Base-by-base conservation (phyloP, 2,888 invertebrate genomes). In the Xanthorhoe spadicearia region DNA sequence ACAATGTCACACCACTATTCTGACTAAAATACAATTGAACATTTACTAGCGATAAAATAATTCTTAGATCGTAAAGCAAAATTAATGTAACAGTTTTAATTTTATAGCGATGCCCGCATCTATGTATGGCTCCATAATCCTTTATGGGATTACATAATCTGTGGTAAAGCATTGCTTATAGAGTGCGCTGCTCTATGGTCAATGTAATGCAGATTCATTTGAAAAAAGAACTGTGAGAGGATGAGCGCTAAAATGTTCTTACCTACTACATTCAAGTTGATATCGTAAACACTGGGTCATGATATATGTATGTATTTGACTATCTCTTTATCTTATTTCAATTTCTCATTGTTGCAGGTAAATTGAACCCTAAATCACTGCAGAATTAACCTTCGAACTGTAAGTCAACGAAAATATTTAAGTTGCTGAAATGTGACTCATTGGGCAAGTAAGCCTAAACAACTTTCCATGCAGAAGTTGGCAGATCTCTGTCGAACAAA, bases 91-190 rank as follows among this genome's bases (percentile, higher is more conserved):
- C 80, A 81, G 81, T 85, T 82, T 77, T 83, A 77, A 85, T 85
- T 88, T 90, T 86, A 90, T 82, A 77, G 79, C 74, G 63, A 76
- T 66, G 74, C 92, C 91, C 91, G 92, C 91, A 80, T 83, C 67
- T 69, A 64, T 57, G 68, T 62, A 64, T 69, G 62, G 61, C 59
- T 61, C 68, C 68, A 69, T 78, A 78, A 77, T 76, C 77, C 80
- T 79, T 79, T 77, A 72, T 69, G 64, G 69, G 64, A 65, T 63
- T 68, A 70, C 66, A 65, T 70, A 66, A 70, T 73, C 68, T 58
- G 53, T 70, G 73, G 75, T 76, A 75, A 64, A 50, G 51, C 60
- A 61, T 19, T 59, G 58, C 60, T 61, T 50, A 62, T 57, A 56
- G 49, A 55, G 57, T 63, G 46, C 52, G 43, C 53, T 61, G 43